phyloP scores from a whole-genome alignment of 2,888 invertebrate genomes.

The Fissipunctia ypsillon region DNA sequence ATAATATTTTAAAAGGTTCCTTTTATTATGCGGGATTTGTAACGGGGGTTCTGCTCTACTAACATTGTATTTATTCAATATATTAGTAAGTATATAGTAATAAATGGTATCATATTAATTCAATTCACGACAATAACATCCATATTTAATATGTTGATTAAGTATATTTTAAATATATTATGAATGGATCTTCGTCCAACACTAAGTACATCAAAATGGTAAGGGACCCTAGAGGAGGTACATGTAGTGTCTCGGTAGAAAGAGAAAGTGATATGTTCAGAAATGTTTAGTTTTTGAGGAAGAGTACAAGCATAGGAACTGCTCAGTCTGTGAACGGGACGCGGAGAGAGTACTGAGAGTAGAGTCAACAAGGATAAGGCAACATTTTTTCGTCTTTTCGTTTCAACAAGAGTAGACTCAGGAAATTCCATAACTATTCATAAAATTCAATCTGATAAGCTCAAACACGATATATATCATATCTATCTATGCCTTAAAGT shows the following conservation, averaged over 20 bases:
- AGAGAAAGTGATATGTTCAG: constrained; percentile 26
- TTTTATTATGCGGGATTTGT: constrained; percentile 31
- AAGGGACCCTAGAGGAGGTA: constrained; percentile 40
- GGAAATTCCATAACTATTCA: constrained; percentile 56
- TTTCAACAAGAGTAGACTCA: constrained; percentile 64
- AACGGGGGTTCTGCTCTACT: constrained; percentile 54
- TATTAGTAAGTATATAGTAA: constrained; percentile 39
- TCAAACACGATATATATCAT: constrained; percentile 70
- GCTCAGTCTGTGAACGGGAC: constrained; percentile 34
- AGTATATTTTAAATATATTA: constrained; percentile 52
- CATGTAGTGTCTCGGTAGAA: constrained; percentile 25
- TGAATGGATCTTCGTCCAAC: constrained; percentile 57
- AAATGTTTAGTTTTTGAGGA: constrained; percentile 16
- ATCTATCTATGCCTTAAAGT: constrained; percentile 70
- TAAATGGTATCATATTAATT: constrained; percentile 52
- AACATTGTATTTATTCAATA: constrained; percentile 46
- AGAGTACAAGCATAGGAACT: constrained; percentile 28
- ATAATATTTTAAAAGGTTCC: constrained; percentile 40
- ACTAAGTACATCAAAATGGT: constrained; percentile 54
- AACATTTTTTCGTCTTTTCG: constrained; percentile 61
- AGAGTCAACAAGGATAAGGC: constrained; percentile 67
- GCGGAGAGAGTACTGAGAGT: constrained; percentile 29
- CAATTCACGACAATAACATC: constrained; percentile 63
- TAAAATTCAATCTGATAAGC: constrained; percentile 69
- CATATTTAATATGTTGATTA: constrained; percentile 57